Evolutionary conservation across 2,888 invertebrate species (phyloP).

Genomic region (Nebria brevicollis): DNA sequence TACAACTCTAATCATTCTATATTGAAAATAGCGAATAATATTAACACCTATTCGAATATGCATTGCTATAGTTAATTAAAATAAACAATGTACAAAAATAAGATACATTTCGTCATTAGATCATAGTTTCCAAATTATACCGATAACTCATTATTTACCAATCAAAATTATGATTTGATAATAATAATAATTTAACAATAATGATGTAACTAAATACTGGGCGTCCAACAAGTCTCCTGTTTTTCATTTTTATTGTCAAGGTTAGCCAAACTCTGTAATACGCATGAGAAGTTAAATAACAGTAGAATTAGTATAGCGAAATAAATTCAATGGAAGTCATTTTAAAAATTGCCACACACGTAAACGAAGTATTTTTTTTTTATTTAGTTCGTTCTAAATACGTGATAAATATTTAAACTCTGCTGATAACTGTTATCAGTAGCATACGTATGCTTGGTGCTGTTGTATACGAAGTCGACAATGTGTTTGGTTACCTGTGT

Average conservation of each 20-base stretch:
- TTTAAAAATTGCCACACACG: not conserved
- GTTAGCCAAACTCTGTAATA: not conserved
- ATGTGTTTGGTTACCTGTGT: not conserved
- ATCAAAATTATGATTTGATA: not conserved
- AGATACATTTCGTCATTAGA: not conserved
- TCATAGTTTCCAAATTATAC: not conserved
- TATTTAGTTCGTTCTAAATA: slow-evolving; percentile 34
- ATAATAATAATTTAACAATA: not conserved
- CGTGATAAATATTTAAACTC: slow-evolving; percentile 46
- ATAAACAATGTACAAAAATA: too few species aligned
- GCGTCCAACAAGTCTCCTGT: not conserved
- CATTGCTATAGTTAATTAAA: too few species aligned
- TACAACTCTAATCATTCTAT: too few species aligned
- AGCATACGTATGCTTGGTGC: not conserved
- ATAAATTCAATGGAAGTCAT: not conserved
- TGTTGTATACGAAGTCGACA: not conserved
- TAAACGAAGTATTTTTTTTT: slow-evolving; percentile 10
- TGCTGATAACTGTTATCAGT: slow-evolving; percentile 41
- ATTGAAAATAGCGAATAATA: too few species aligned
- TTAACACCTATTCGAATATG: too few species aligned
- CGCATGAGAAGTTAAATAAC: not conserved
- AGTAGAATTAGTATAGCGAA: slow-evolving; percentile 1
- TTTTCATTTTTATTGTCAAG: not conserved
- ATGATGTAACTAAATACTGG: not conserved
- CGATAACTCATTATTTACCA: not conserved